Percentiles rank a stretch among this genome's conserved stretches.
phyloP scores from a whole-genome alignment of 1,140 invertebrate genomes.

The Tetramorium simillimum region DNA sequence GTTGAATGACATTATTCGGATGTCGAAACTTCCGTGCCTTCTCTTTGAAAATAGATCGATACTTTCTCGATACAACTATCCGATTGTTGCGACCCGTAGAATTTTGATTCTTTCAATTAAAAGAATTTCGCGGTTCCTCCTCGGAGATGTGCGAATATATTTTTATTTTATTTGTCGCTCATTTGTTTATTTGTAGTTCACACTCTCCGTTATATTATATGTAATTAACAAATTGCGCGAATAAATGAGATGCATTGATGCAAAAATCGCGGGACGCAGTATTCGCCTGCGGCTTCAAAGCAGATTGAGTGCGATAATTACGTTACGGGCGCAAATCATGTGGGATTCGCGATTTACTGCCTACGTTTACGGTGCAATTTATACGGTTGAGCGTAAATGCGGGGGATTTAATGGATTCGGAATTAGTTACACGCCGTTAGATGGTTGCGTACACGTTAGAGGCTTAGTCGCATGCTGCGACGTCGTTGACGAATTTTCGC shows the following conservation, averaged over 20 bases:
- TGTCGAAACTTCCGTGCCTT: conserved; percentile 2
- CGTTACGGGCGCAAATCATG: conserved; percentile 45
- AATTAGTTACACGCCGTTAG: conserved; percentile 60
- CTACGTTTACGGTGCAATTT: conserved; percentile 52
- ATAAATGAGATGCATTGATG: background rate
- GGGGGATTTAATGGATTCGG: conserved; percentile 55
- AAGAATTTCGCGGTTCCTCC: background rate
- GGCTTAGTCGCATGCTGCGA: conserved; percentile 45
- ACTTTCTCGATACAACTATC: background rate
- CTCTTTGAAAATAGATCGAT: conserved; percentile 6
- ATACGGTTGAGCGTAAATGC: conserved; percentile 54
- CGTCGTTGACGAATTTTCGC: conserved; percentile 58
- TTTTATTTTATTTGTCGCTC: background rate
- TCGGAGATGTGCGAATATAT: background rate
- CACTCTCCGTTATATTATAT: background rate
- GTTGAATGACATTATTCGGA: conserved; percentile 47
- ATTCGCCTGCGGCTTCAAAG: background rate
- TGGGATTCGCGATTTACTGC: conserved; percentile 37
- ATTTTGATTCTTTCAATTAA: background rate
- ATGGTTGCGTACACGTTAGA: conserved; percentile 48
- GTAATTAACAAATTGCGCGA: background rate
- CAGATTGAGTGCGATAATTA: conserved; percentile 34
- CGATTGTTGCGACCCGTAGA: no score
- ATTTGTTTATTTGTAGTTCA: background rate
- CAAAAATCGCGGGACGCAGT: conserved; percentile 4